Evolutionary conservation across 1,140 invertebrate genomes (phyloP), one percentile per base, ranked within the genome.

Genomic region (Musca domestica): DNA sequence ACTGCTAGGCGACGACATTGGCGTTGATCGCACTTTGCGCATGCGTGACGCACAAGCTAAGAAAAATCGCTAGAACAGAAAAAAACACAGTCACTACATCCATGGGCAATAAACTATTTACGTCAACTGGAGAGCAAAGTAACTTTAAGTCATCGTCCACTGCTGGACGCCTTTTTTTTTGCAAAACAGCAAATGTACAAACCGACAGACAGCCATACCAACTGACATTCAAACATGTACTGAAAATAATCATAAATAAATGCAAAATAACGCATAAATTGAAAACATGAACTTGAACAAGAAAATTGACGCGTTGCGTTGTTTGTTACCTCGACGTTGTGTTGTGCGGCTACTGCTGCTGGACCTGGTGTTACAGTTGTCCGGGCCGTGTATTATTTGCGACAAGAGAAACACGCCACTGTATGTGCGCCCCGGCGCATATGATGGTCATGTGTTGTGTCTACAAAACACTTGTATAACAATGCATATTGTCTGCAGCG

Each of bases 271-370:
- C 54, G n/a, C 54, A 58, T 58, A 58, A 58, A 58, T 58, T 58
- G 54, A 58, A 58, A 58, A 58, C 54, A 58, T 58, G 54, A 58
- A 58, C 54, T 58, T 58, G 54, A 58, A 58, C 54, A 58, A 58
- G 23, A 58, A 58, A 58, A 58, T 58, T 58, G 54, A 58, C 54
- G 54, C 54, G 54, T 58, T 58, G 54, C 17, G 5, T 23, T 52
- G 1, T 1, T 27, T 25, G 14, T 25, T 15, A 23, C 22, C 6
- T 17, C 54, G 17, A 19, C 15, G 48, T 51, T 51, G 20, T 51
- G 48, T 12, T 51, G 48, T 10, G 20, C 9, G 6, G 17, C n/a
- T 10, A 2, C 9, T n/a, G 47, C 15, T 48, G 20, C 48, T 20
- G 17, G 17, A 20, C 2, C 17, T 51, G 34, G 34, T 41, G 34